A percentile compares a stretch with the other conserved stretches of the same genome.
phyloP scores from a whole-genome alignment of 1,140 invertebrate species.

The Sinella curviseta region DNA sequence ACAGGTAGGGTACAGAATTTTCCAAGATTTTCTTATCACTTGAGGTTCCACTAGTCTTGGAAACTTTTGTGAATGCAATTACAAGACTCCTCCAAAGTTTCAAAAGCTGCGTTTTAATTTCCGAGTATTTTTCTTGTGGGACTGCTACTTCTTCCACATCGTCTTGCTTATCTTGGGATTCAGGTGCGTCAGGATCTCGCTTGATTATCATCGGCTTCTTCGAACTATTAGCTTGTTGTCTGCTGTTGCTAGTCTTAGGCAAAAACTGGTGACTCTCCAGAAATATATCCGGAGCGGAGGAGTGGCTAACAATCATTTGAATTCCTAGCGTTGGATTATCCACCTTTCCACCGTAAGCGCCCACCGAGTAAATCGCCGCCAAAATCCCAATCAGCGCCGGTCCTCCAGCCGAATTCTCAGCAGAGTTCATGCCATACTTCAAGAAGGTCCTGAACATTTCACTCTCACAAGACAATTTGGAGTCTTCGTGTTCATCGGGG shows the following conservation, averaged over 20 bases:
- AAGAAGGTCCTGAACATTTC: slow-evolving; percentile 32
- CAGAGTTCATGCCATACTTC: slow-evolving; percentile 32
- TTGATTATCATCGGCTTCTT: too few relatives aligned
- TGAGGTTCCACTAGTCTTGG: slow-evolving; percentile 25
- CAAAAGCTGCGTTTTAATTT: slow-evolving; percentile 29
- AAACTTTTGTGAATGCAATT: slow-evolving; percentile 18
- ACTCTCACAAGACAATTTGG: slow-evolving; percentile 24
- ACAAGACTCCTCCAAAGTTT: slow-evolving; percentile 28
- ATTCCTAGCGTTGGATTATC: slow-evolving; percentile 22
- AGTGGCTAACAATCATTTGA: slow-evolving; percentile 38
- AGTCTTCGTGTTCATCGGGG: not conserved
- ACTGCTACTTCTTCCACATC: too few relatives aligned
- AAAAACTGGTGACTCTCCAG: slow-evolving; percentile 17
- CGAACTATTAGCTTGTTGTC: too few relatives aligned
- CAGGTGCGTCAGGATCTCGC: not conserved
- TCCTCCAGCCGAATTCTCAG: not conserved
- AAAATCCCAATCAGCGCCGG: slow-evolving; percentile 5
- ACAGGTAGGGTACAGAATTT: slow-evolving; percentile 40
- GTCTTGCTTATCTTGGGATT: too few relatives aligned
- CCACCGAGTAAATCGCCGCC: not conserved
- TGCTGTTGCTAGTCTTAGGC: not conserved
- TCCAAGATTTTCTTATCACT: slow-evolving; percentile 34
- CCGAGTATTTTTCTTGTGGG: not conserved
- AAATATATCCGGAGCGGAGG: slow-evolving; percentile 32
- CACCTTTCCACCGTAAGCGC: not conserved